A percentile compares a stretch with the other conserved stretches of the same genome.
Evolutionary conservation across 2,113 vertebrate species (phyloP).

Genomic region (Menura novaehollandiae): DNA sequence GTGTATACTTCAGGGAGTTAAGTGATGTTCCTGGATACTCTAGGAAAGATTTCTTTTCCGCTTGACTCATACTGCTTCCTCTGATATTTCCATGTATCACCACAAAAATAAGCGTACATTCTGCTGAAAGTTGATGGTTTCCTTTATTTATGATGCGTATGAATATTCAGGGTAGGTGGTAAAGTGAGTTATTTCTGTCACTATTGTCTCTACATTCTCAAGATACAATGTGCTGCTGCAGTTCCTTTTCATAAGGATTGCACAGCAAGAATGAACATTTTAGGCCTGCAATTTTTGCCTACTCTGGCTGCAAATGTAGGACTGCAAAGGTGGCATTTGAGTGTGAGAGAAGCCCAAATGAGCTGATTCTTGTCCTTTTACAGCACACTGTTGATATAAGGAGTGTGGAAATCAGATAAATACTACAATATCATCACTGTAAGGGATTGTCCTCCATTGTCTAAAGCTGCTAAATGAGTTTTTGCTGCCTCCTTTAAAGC

Average conservation of each 20-base stretch:
- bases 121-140: background rate
- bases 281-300: background rate
- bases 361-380: background rate
- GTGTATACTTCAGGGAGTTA: background rate
- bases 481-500: conserved; percentile 7
- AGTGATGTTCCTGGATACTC: background rate
- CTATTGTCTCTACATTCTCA: background rate
- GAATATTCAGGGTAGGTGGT: background rate
- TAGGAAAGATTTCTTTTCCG: background rate
- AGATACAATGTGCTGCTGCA: background rate
- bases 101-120: background rate
- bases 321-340: background rate
- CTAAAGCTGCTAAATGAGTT: background rate
- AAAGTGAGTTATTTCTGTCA: background rate
- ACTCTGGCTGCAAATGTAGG: background rate
- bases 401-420: background rate
- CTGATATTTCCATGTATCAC: background rate
- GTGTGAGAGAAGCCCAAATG: background rate
- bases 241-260: background rate
- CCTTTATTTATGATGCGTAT: background rate
- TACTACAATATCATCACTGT: background rate
- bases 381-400: background rate
- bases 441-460: background rate
- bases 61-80: background rate
- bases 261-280: background rate